Base-by-base conservation (phyloP, 2,888 invertebrate species). In the Agrochola macilenta region DNA sequence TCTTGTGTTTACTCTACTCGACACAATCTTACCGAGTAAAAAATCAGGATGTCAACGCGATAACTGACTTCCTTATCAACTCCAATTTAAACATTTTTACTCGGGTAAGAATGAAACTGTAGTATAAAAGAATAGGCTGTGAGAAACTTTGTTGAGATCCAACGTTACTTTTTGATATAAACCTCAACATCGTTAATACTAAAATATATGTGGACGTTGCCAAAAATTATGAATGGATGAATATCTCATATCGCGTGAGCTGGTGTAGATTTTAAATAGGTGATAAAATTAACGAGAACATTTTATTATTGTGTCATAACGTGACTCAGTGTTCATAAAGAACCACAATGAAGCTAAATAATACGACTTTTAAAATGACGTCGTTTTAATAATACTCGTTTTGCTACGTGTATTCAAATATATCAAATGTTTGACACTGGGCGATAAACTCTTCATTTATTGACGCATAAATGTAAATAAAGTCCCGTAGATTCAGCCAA, bases 11-110 rank as follows among this genome's bases (percentile, higher is more conserved):
- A 93, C 92, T 92, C 79, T 90, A 89, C 89, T 87, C 91, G 87
- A 93, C 92, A 91, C 93, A 93, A 94, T 94, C 93, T 93, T 86
- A 92, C 92, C 88, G 89, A 69, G 90, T 92, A 92, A 94, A 94
- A 94, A 94, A 94, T 94, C 93, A 94, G 95, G 94, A 95, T 95
- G 94, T 93, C 91, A 88, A 81, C 81, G 82, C 87, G 95, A 95
- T 94, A 95, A 92, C 75, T 79, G 83, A 74, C 82, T 80, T 80
- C 85, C 87, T 91, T 92, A 91, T 93, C 93, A 90, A 83, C 69
- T 61, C 72, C 0, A 84, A 84, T 79, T 84, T 83, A 83, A 87
- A 87, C 71, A 82, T 76, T 85, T 80, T 82, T 77, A 87, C 77
- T 82, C 60, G 23, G 78, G n/a, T 72, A 60, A 79, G 79, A 84